Percentiles rank a stretch among this genome's conserved stretches.
Conservation (phyloP, 2,113 vertebrate genomes). For the Caloenas nicobarica region DNA sequence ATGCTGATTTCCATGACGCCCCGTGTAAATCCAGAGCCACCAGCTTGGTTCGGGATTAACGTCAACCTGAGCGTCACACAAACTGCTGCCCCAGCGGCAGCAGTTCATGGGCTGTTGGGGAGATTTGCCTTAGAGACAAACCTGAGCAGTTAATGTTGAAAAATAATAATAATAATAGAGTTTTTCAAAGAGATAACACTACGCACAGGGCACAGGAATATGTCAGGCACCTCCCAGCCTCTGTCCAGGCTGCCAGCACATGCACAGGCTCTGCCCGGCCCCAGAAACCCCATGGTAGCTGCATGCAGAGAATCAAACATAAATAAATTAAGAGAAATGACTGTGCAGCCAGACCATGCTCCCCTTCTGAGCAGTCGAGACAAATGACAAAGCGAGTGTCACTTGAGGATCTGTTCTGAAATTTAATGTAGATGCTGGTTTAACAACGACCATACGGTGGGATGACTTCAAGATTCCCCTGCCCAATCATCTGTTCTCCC, state of each 20-base stretch:
- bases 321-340: neutral
- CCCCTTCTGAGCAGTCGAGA: neutral
- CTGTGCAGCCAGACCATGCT: neutral
- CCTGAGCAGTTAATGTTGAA: neutral
- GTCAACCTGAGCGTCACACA: neutral
- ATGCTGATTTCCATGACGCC: neutral
- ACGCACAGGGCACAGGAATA: fast-evolving
- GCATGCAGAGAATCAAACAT: neutral
- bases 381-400: neutral
- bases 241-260: neutral
- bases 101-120: fast-evolving
- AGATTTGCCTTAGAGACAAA: neutral
- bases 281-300: neutral
- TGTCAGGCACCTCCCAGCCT: neutral
- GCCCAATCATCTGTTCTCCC: fast-evolving
- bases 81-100: neutral
- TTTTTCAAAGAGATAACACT: neutral
- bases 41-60: neutral
- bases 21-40: neutral
- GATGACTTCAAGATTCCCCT: neutral
- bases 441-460: neutral
- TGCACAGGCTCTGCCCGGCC: neutral
- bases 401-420: neutral
- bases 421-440: neutral
- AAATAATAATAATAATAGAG: neutral